phyloP scores from a whole-genome alignment of 2,888 invertebrate species.

The Machimus atricapillus region DNA sequence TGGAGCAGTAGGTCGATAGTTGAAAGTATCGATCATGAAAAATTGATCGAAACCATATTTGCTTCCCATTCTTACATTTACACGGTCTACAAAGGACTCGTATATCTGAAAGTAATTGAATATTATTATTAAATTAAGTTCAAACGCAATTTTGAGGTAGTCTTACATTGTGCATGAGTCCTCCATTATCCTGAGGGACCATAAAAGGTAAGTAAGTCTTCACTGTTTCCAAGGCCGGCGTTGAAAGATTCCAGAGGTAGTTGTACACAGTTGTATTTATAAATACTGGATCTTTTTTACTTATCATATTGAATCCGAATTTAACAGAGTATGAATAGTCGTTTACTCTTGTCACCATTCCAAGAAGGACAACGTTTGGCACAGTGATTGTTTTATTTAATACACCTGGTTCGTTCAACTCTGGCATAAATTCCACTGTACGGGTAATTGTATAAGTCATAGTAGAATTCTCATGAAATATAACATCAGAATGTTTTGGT shows the following conservation, averaged over 20 bases:
- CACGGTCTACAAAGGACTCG: conserved; percentile 67
- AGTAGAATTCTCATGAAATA: conserved; percentile 51
- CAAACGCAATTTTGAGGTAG: not conserved
- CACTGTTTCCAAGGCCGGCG: conserved; percentile 68
- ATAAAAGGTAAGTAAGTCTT: conserved; percentile 66
- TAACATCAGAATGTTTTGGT: conserved; percentile 47
- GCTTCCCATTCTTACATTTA: conserved; percentile 70
- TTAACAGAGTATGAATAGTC: conserved; percentile 64
- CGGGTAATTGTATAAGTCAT: conserved; percentile 66
- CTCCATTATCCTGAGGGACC: conserved; percentile 72
- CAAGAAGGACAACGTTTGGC: conserved; percentile 60
- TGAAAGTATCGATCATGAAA: conserved; percentile 69
- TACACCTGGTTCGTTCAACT: conserved; percentile 65
- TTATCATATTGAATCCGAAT: conserved; percentile 64
- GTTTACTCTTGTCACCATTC: conserved; percentile 68
- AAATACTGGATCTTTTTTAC: conserved; percentile 65
- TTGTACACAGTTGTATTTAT: conserved; percentile 67
- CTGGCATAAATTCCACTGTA: conserved; percentile 66
- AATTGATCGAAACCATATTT: conserved; percentile 67
- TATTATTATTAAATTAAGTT: not conserved
- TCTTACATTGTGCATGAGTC: conserved; percentile 69
- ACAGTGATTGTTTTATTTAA: conserved; percentile 66
- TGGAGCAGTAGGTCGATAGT: conserved; percentile 66
- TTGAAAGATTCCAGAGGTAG: conserved; percentile 72
- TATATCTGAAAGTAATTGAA: conserved; percentile 66